Evolutionary conservation across 1,140 invertebrate genomes (phyloP).

Genomic region (Caerostris extrusa): DNA sequence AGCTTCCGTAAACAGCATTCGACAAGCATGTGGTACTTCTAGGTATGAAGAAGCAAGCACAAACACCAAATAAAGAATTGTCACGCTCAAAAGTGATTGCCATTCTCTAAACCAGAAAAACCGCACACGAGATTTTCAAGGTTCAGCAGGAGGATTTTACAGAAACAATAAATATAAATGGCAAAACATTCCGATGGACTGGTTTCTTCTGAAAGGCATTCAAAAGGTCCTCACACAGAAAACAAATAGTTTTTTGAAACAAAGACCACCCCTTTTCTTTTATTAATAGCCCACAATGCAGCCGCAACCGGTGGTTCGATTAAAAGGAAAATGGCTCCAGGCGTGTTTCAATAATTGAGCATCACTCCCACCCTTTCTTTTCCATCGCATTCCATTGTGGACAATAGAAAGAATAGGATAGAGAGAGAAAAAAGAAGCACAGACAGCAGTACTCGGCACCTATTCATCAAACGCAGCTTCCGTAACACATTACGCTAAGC

Average conservation of each 20-base stretch:
- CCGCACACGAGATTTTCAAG: not conserved
- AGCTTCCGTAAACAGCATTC: too few relatives aligned
- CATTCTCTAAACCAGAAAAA: not conserved
- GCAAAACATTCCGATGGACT: not conserved
- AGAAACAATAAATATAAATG: not conserved
- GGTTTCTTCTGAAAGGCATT: not conserved
- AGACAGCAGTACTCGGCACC: not conserved
- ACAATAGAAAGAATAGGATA: not conserved
- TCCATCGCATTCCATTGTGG: not conserved
- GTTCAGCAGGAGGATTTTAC: not conserved
- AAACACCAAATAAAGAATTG: not conserved
- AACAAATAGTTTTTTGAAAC: not conserved
- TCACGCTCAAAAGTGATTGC: not conserved
- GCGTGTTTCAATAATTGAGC: not conserved
- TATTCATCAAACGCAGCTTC: not conserved
- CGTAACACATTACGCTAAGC: conserved; percentile 10
- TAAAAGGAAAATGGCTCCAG: not conserved
- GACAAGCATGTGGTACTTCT: not conserved
- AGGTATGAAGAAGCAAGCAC: not conserved
- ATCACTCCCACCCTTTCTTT: not conserved
- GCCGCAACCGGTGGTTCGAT: not conserved
- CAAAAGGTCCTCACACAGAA: not conserved
- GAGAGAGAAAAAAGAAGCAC: not conserved
- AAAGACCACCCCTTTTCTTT: not conserved
- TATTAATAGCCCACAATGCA: not conserved